Evolutionary conservation across 2,888 invertebrate species (phyloP).

Genomic region (Drosophila mimetica): DNA sequence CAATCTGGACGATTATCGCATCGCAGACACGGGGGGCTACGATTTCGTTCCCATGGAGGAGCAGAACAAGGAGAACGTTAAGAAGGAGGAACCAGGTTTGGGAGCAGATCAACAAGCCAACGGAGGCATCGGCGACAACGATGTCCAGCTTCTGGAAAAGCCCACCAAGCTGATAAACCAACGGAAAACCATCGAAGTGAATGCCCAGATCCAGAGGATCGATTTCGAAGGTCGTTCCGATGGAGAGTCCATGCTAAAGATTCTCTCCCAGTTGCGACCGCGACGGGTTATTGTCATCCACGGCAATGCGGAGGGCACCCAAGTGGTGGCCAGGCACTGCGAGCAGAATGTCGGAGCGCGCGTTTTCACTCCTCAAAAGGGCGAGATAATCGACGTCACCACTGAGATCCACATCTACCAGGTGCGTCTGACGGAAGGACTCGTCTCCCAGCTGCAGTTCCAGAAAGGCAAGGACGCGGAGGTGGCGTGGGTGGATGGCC

Average conservation of each 20-base stretch:
- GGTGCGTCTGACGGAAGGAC: conserved; percentile 95
- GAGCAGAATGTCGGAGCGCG: conserved; percentile 88
- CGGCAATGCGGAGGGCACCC: conserved; percentile 89
- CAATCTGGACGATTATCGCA: conserved; percentile 94
- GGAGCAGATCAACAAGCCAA: conserved; percentile 55
- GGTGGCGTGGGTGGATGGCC: conserved; percentile 97
- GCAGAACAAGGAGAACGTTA: conserved; percentile 82
- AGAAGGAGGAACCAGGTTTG: conserved; percentile 72
- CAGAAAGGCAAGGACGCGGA: conserved; percentile 94
- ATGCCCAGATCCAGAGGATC: conserved; percentile 95
- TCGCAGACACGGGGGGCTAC: conserved; percentile 88
- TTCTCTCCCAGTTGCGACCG: conserved; percentile 92
- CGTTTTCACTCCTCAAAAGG: conserved; percentile 92
- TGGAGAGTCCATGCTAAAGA: conserved; percentile 92
- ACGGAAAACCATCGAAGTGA: conserved; percentile 90
- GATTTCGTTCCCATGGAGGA: conserved; percentile 67
- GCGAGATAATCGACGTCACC: conserved; percentile 96
- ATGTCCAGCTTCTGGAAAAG: conserved; percentile 87
- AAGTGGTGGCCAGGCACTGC: conserved; percentile 89
- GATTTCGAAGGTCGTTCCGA: conserved; percentile 98
- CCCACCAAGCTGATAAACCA: conserved; percentile 95
- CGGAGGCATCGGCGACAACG: conserved; percentile 62
- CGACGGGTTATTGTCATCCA: conserved; percentile 91
- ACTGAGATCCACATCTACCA: conserved; percentile 99
- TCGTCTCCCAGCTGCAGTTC: conserved; percentile 94